Evolutionary conservation across 2,797 vertebrate species (phyloP), one percentile per base, ranked within the genome.

Genomic region (Molossus molossus): DNA sequence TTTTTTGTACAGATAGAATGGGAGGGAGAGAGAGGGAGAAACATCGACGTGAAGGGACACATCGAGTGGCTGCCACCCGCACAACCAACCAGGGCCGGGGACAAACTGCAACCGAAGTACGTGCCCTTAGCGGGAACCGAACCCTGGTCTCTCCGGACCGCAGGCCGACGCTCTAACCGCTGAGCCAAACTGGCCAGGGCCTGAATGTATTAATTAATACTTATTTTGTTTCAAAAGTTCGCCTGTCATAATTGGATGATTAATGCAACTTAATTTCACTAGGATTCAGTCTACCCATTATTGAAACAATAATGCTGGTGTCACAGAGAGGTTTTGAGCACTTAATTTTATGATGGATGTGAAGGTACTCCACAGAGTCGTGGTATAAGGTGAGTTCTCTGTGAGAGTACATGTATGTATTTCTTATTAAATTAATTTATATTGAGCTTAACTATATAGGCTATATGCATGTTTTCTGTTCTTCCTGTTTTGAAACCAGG

Each of bases 321-420:
- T 1, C 9, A 4, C 5, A 2, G 18, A 3, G 9, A 48, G 33
- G 9, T 1, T 4, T 4, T 18, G 8, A 18, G 21, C 27, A 0
- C 60, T 45, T 21, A 10, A 9, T 70, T 72, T 17, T 17, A 25
- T 1, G 27, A 37, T 8, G 37, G 23, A 4, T 33, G 4, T 29
- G 17, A 55, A 7, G 2, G 17, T 15, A 1, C 17, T 5, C 37
- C 23, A 6, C 6, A 3, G 15, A 29, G 12, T 17, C 25, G 6
- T 13, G 12, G 33, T 13, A 6, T 55, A 21, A 4, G 3, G 10
- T 4, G 50, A 5, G 15, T 9, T 14, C 45, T 40, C 64, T 20
- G 9, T 6, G 2, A 53, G 33, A 15, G 3, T 1, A 11, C 21
- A 1, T 5, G 13, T 3, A 0, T 2, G 1, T 27, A 9, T 17